Conservation (phyloP, 2,888 invertebrate species). For the Calameuta idolon region DNA sequence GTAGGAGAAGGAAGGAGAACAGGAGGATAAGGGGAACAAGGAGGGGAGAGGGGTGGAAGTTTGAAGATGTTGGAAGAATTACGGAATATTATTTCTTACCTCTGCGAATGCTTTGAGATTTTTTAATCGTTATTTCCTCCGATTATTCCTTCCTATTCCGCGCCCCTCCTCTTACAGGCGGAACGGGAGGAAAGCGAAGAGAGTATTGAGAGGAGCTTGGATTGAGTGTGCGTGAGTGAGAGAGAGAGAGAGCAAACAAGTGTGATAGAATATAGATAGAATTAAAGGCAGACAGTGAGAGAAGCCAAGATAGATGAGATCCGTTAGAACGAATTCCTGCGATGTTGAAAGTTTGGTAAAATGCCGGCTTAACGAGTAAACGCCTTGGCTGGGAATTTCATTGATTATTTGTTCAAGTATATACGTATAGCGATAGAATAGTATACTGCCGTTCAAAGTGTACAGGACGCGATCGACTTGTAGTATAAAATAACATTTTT, state of each 20-base stretch:
- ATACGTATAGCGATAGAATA: neutral
- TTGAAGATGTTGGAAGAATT: neutral
- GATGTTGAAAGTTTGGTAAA: neutral
- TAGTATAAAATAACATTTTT: neutral
- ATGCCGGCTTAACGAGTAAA: neutral
- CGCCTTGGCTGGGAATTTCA: neutral
- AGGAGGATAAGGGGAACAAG: conserved; percentile 13
- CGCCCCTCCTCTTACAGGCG: neutral
- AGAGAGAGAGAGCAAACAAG: neutral
- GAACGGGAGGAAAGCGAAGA: conserved; percentile 9
- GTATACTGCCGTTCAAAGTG: neutral
- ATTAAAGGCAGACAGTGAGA: neutral
- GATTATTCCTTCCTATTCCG: neutral
- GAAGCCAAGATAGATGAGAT: neutral
- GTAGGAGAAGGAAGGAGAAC: conserved; percentile 12
- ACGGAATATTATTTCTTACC: conserved; percentile 28
- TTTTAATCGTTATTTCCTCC: conserved; percentile 19
- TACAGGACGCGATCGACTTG: neutral
- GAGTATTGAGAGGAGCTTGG: neutral
- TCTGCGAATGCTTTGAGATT: conserved; percentile 20
- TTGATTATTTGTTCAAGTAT: neutral
- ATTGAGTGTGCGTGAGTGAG: neutral
- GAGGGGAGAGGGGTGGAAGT: neutral
- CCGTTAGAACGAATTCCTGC: neutral
- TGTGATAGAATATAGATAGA: neutral